These are phyloP conservation scores for Steinernema feltiae DNA, from an alignment of 1,140 invertebrate species.

Conservation along the genomic window DNA sequence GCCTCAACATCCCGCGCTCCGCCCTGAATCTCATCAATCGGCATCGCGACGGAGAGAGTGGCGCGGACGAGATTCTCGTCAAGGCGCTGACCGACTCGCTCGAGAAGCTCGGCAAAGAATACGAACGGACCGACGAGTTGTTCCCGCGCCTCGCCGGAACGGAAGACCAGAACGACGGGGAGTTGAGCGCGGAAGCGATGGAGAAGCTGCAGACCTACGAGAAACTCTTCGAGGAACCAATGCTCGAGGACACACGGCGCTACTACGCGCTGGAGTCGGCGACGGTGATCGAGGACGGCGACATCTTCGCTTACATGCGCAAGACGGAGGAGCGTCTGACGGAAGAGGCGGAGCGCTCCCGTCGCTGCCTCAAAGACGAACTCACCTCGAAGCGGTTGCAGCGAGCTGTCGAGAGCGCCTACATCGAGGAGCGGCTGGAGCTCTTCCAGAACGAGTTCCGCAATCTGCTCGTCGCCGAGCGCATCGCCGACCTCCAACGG, in stretches of 20 bases:
- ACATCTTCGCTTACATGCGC: conserved; percentile 97
- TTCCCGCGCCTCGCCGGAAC: neutral
- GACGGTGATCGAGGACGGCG: conserved; percentile 86
- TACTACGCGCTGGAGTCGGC: conserved; percentile 90
- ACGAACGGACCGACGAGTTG: neutral
- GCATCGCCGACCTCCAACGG: conserved; percentile 57
- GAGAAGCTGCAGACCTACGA: conserved; percentile 20
- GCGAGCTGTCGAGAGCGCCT: neutral
- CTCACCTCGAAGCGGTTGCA: neutral
- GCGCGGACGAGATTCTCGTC: neutral
- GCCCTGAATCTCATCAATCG: conserved; percentile 89
- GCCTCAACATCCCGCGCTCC: conserved; percentile 87
- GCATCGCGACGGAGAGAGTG: conserved; percentile 88
- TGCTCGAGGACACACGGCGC: conserved; percentile 86
- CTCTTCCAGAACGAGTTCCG: conserved; percentile 95
- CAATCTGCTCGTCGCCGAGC: conserved; percentile 84
- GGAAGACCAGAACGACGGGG: conserved; percentile 57
- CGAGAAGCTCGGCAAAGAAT: conserved; percentile 60
- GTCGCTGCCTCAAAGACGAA: neutral
- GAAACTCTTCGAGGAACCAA: conserved; percentile 80
- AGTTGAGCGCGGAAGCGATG: neutral
- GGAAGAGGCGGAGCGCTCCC: neutral
- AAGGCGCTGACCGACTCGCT: neutral
- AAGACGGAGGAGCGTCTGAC: conserved; percentile 65
- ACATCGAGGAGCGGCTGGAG: conserved; percentile 88